Percentiles rank a stretch among this genome's conserved stretches.
Conservation (phyloP, 2,888 invertebrate genomes). For the Lithophane leautieri region DNA sequence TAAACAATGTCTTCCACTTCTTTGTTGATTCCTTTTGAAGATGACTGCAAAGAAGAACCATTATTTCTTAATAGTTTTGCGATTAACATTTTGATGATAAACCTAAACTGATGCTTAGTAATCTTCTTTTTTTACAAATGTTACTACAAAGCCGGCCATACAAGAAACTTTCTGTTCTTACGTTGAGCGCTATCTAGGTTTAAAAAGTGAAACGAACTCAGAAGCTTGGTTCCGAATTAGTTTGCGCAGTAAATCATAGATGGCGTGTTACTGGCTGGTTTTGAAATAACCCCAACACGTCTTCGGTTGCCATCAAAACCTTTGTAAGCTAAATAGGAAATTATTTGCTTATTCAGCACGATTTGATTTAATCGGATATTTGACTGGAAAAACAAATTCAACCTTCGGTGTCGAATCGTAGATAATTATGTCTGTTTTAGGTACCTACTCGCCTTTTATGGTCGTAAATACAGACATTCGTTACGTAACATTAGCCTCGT, state of each 20-base stretch:
- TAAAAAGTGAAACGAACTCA: neutral
- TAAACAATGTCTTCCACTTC: neutral
- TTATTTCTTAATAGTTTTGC: neutral
- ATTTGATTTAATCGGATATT: neutral
- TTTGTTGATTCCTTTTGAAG: neutral
- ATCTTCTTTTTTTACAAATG: neutral
- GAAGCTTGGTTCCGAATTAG: neutral
- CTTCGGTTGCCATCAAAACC: too few relatives aligned
- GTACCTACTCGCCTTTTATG: neutral
- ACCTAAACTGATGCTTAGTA: neutral
- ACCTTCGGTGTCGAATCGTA: too few relatives aligned
- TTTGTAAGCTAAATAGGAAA: neutral
- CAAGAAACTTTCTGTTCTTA: neutral
- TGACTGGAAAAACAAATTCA: neutral
- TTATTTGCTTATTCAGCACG: neutral
- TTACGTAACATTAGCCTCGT: neutral
- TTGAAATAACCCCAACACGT: neutral
- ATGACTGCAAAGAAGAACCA: neutral
- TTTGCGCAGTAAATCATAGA: conserved; percentile 23
- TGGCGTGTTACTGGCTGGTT: conserved; percentile 9
- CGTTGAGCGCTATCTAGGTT: conserved; percentile 33
- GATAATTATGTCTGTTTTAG: too few relatives aligned
- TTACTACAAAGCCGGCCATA: too few relatives aligned
- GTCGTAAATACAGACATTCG: neutral
- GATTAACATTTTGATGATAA: neutral